Percentiles rank a stretch among this genome's conserved stretches.
phyloP scores from a whole-genome alignment of 2,113 vertebrate species.

The Cinclus mexicanus region DNA sequence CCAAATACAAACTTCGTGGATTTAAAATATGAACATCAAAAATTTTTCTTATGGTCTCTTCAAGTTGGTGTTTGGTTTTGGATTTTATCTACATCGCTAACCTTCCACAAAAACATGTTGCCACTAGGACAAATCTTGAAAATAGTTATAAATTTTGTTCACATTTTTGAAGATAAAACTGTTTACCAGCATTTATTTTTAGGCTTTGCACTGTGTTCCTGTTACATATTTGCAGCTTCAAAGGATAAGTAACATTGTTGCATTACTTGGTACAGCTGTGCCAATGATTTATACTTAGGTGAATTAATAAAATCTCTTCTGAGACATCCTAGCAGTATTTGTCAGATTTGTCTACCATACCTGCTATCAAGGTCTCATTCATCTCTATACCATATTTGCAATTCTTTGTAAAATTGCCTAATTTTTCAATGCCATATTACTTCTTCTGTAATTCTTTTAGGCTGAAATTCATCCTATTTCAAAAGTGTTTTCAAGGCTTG shows the following conservation, averaged over 20 bases:
- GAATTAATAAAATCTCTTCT: background rate
- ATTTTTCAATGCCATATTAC: background rate
- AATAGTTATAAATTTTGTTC: background rate
- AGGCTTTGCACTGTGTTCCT: background rate
- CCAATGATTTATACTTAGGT: background rate
- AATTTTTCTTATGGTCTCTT: background rate
- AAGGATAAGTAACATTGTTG: background rate
- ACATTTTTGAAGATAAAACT: background rate
- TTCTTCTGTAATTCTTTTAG: background rate
- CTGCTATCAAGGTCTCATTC: background rate
- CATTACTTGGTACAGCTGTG: background rate
- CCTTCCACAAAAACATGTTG: background rate
- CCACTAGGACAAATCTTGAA: background rate
- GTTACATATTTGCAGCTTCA: background rate
- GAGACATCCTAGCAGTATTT: background rate
- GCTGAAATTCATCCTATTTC: background rate
- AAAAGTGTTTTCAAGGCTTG: background rate
- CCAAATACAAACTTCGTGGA: fast-evolving
- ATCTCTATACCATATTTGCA: background rate
- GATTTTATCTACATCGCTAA: background rate
- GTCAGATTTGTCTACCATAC: background rate
- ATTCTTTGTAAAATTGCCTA: background rate
- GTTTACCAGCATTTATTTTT: background rate
- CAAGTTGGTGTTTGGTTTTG: background rate
- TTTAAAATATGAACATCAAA: background rate